Percentiles rank a stretch among this genome's conserved stretches.
Conservation (phyloP, 2,113 vertebrate genomes). For the Galemys pyrenaicus region DNA sequence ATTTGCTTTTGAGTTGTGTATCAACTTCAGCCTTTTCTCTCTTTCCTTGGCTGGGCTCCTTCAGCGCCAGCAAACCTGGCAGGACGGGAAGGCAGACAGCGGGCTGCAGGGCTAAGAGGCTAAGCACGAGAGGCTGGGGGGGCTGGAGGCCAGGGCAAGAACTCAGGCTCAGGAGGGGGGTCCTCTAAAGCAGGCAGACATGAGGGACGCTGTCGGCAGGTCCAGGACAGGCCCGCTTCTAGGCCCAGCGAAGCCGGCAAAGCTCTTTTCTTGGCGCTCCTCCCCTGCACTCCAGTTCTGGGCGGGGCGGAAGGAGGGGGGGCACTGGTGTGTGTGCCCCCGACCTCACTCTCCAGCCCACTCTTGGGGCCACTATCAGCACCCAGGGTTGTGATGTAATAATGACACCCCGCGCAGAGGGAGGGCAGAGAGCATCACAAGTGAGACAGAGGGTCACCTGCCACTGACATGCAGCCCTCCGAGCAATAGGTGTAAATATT, state of each 20-base stretch:
- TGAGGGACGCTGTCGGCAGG: constrained; percentile 36
- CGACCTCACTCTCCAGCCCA: neutral
- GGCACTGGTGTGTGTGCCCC: neutral
- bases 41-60: constrained; percentile 57
- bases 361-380: neutral
- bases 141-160: constrained; percentile 42
- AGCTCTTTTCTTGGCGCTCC: neutral
- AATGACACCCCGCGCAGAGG: constrained; percentile 46
- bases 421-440: neutral
- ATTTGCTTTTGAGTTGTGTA: constrained; percentile 64
- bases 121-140: constrained; percentile 48
- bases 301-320: accelerated
- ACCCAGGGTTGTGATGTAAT: constrained; percentile 38
- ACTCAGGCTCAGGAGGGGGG: constrained; percentile 54
- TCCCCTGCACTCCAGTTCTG: neutral
- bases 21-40: constrained; percentile 50
- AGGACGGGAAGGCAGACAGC: constrained; percentile 63
- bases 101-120: constrained; percentile 62
- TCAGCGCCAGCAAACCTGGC: neutral
- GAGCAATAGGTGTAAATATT: too few species aligned
- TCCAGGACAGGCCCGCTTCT: neutral
- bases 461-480: neutral
- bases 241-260: constrained; percentile 46
- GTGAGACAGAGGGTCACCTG: too few species aligned
- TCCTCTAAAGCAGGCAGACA: constrained; percentile 59